A percentile compares a stretch with the other conserved stretches of the same genome.
These are phyloP conservation scores for Varanus komodoensis DNA, from an alignment of 2,113 vertebrate species.

Conservation along the genomic window DNA sequence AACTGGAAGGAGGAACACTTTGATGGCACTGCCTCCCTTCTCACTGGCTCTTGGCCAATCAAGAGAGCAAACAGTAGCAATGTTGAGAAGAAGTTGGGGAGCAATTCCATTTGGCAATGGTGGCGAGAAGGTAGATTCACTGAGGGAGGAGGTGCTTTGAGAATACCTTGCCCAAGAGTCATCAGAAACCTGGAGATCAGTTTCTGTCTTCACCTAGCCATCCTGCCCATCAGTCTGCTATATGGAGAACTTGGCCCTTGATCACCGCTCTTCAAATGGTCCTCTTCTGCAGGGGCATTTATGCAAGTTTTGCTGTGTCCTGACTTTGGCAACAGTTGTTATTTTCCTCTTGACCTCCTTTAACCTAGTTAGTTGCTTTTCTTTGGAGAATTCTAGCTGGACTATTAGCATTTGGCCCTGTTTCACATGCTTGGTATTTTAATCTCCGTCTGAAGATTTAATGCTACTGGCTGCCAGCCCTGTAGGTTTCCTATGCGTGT, in stretches of 20 bases:
- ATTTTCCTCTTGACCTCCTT: slow-evolving; percentile 22
- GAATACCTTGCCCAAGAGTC: no score
- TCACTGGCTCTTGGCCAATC: no score
- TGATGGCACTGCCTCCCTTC: no score
- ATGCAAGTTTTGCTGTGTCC: background rate
- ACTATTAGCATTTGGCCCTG: background rate
- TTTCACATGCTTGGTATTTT: background rate
- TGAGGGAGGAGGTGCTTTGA: no score
- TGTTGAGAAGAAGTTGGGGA: no score
- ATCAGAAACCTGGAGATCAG: background rate
- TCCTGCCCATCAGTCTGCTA: background rate
- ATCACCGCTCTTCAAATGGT: background rate
- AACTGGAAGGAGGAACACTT: no score
- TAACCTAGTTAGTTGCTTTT: slow-evolving; percentile 5
- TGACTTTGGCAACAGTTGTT: background rate
- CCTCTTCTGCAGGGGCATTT: background rate
- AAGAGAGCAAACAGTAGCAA: no score
- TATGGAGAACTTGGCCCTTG: background rate
- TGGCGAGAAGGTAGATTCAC: no score
- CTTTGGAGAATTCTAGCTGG: slow-evolving; percentile 11
- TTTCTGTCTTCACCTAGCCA: background rate
- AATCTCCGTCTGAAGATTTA: slow-evolving; percentile 49
- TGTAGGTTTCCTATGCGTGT: slow-evolving; percentile 37
- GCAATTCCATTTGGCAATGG: no score
- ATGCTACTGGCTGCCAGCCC: slow-evolving; percentile 25